Percentiles rank a stretch among this genome's conserved stretches.
These are phyloP conservation scores for Trematomus bernacchii DNA, from an alignment of 2,797 vertebrate genomes.

Conservation along the genomic window DNA sequence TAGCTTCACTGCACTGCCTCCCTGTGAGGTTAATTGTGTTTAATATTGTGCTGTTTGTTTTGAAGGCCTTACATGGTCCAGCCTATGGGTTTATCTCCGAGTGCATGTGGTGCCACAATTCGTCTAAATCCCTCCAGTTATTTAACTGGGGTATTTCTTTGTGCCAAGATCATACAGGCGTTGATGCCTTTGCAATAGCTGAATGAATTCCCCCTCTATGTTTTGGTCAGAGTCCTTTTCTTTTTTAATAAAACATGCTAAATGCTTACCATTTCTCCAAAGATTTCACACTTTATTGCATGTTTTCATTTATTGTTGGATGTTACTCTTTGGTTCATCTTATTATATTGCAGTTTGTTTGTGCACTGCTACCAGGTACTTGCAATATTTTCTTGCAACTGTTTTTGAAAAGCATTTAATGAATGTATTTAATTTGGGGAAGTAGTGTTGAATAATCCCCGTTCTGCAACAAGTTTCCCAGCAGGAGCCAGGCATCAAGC, in stretches of 20 bases:
- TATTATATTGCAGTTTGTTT: conserved; percentile 7
- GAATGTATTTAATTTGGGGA: conserved; percentile 31
- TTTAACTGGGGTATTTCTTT: conserved; percentile 43
- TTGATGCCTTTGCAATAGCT: conserved; percentile 20
- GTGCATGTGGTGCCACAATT: conserved; percentile 28
- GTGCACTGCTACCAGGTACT: not conserved
- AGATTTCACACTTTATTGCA: not conserved
- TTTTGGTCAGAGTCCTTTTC: not conserved
- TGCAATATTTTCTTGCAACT: not conserved
- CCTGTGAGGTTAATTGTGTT: conserved; percentile 69
- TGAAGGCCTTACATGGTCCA: conserved; percentile 41
- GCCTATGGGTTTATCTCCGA: conserved; percentile 48
- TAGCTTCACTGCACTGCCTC: conserved; percentile 57
- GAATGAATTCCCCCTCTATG: conserved; percentile 15
- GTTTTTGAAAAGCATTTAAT: conserved; percentile 14
- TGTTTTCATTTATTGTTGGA: not conserved
- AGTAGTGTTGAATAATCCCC: conserved; percentile 72
- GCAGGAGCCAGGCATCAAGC: conserved; percentile 66
- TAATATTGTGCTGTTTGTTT: conserved; percentile 57
- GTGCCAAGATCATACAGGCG: conserved; percentile 29
- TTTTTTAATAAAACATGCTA: conserved; percentile 15
- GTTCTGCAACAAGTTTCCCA: conserved; percentile 67
- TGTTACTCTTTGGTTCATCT: not conserved
- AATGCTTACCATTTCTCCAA: not conserved
- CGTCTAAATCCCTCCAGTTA: conserved; percentile 43